Evolutionary conservation across 2,797 vertebrate species (phyloP), one percentile per base, ranked within the genome.

Genomic region (Valencia hispanica): DNA sequence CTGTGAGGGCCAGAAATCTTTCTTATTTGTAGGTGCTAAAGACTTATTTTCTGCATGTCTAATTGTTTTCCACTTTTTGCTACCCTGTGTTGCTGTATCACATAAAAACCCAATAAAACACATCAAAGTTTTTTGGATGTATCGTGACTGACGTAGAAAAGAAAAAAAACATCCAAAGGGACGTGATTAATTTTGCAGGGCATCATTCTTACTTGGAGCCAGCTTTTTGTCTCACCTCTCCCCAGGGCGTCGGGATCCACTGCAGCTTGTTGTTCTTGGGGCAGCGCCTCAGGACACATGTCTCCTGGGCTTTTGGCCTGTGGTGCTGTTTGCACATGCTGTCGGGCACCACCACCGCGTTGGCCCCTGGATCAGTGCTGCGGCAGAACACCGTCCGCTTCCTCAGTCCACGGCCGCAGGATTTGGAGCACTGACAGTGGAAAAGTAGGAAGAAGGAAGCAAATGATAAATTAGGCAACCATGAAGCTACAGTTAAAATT

Each of bases 401-500:
- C 94, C 94, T 96, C 84, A 97, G 72, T 0, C 98, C 98, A 63
- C 97, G 96, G 45, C 98, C 98, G 66, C 98, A 99, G 2, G 96
- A 96, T 94, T 99, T 99, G 73, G 98, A 99, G 92, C 98, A 99
- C 98, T 99, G 86, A 3, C 34, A 66, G 68, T 1, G 0, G 51
- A 82, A 27, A 6, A 39, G 71, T 66, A 69, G 18, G 25, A 73
- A 45, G 34, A n/a, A n/a, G n/a, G n/a, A n/a, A n/a, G n/a, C n/a
- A n/a, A n/a, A n/a, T n/a, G n/a, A n/a, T 5, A 9, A 65, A 50
- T 27, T 4, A 70, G 47, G 65, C 73, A 57, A 73, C 4, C 22
- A 27, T 27, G 69, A 70, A n/a, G 17, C 11, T 32, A 41, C 75
- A 25, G 69, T 63, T 30, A 43, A 32, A 70, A 30, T 59, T 6